Base-by-base conservation (phyloP, 2,797 vertebrate genomes). In the Cyclopterus lumpus region DNA sequence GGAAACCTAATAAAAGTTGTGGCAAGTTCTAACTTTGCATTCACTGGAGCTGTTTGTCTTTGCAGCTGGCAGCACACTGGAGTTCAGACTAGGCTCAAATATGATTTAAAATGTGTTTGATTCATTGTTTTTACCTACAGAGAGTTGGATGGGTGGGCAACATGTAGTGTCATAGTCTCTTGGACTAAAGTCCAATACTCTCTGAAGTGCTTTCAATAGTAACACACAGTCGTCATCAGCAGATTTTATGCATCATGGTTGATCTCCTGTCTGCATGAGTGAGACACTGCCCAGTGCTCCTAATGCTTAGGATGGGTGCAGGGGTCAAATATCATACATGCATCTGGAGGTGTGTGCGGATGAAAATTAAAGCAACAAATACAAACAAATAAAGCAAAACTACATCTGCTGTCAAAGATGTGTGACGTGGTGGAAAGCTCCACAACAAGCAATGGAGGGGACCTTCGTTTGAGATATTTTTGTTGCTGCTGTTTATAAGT, bases 1-100 rank as follows among this genome's bases (percentile, higher is more conserved):
- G 38, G 22, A 88, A 87, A 76, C 38, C 8, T 38, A 71, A 77
- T 75, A 71, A 85, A 88, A 30, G 67, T 34, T 69, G n/a, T n/a
- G 69, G 63, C 65, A 55, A 63, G 63, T 80, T 53, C 12, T 57
- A 38, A 79, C 68, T 66, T 70, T 68, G 38, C 30, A 68, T 71
- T 77, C 5, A 34, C 2, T 60, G n/a, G 49, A 63, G 55, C 32
- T 46, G 38, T 73, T 73, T 59, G n/a, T 77, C 54, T 84, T 38
- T 67, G 42, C 48, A 68, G 38, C 57, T 84, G 77, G 67, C 46
- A 67, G 38, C 32, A 24, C 12, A 26, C 1, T 70, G 30, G 6
- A 54, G 73, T 79, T 77, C 54, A 71, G 5, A 36, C 26, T 5
- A 24, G 4, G 62, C 69, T 80, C 63, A 75, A 51, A 62, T 64